These are phyloP conservation scores for Andrena cerasifolii DNA, from an alignment of 1,140 invertebrate genomes.

Conservation along the genomic window DNA sequence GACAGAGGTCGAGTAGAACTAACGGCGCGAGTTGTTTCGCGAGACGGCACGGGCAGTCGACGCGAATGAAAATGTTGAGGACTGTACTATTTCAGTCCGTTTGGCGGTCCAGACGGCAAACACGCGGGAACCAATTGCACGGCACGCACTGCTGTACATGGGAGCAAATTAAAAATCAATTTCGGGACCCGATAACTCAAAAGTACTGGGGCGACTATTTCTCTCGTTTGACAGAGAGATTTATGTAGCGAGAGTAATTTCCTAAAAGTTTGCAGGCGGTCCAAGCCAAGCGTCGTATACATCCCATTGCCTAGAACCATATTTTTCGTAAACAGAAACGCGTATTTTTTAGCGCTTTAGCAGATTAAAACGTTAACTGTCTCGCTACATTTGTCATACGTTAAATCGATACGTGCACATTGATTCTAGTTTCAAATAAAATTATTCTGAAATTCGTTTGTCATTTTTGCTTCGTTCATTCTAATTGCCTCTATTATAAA, in stretches of 20 bases:
- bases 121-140: conserved; percentile 58
- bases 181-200: conserved; percentile 41
- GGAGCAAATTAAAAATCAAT: conserved; percentile 79
- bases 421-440: too few species aligned
- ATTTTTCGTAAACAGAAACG: neutral
- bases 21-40: conserved; percentile 59
- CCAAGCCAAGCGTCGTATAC: neutral
- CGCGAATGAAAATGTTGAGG: conserved; percentile 62
- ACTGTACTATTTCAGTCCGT: conserved; percentile 70
- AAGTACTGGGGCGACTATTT: conserved; percentile 37
- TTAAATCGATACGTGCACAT: too few species aligned
- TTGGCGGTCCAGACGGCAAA: conserved; percentile 74
- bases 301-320: neutral
- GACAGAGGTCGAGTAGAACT: conserved; percentile 38
- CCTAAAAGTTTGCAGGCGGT: conserved; percentile 2
- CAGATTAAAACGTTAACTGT: conserved; percentile 20
- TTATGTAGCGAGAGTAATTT: neutral
- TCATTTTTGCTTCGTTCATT: too few species aligned
- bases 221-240: neutral
- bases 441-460: too few species aligned
- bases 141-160: conserved; percentile 25
- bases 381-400: too few species aligned
- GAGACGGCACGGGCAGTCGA: conserved; percentile 35
- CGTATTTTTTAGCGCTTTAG: neutral
- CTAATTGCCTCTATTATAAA: too few species aligned